Percentiles rank a stretch among this genome's conserved stretches.
Conservation (phyloP, 2,797 vertebrate species). For the Onychomys torridus region DNA sequence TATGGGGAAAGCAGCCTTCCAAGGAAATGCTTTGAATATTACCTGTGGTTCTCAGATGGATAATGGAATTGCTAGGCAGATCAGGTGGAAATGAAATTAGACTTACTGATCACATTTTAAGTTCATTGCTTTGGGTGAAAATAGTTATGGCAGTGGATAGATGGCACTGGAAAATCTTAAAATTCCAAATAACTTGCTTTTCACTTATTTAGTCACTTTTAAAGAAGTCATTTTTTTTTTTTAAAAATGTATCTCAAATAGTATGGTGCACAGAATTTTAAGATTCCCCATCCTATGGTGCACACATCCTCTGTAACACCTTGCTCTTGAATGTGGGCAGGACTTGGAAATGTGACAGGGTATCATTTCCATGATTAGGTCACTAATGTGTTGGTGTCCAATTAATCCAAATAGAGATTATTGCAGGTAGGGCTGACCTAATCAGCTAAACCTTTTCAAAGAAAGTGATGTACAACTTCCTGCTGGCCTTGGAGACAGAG, state of each 20-base stretch:
- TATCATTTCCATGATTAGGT: background rate
- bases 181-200: background rate
- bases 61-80: background rate
- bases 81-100: background rate
- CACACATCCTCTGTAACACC: background rate
- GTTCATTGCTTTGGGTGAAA: background rate
- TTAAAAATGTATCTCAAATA: background rate
- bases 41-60: background rate
- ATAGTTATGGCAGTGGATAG: background rate
- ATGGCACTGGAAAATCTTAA: background rate
- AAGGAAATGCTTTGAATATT: background rate
- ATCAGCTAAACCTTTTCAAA: background rate
- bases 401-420: background rate
- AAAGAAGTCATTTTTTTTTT: background rate
- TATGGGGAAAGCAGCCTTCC: background rate
- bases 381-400: background rate
- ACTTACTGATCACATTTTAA: background rate
- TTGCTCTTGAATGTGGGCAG: background rate
- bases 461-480: background rate
- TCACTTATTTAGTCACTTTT: background rate
- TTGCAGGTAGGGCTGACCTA: background rate
- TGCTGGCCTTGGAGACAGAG: background rate
- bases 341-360: background rate
- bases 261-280: background rate
- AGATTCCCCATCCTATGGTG: background rate